Evolutionary conservation across 2,888 invertebrate species (phyloP).

Genomic region (Apotomis capreana): DNA sequence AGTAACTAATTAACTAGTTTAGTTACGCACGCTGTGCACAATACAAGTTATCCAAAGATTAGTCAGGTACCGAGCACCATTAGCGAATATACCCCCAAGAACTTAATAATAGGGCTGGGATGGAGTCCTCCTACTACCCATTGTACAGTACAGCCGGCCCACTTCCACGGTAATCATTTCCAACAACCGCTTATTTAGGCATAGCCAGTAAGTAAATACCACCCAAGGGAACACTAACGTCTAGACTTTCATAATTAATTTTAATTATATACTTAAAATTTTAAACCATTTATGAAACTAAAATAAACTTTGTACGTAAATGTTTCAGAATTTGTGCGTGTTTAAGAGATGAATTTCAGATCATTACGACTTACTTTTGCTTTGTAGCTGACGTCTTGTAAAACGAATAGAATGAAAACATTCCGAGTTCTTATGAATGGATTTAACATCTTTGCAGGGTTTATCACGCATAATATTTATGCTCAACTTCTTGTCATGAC

Average conservation of each 20-base stretch:
- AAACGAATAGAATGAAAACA: not conserved
- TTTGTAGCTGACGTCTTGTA: no score
- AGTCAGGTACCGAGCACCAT: slow-evolving; percentile 29
- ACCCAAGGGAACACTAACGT: slow-evolving; percentile 2
- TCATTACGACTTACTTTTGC: not conserved
- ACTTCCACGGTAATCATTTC: slow-evolving; percentile 15
- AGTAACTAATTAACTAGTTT: slow-evolving; percentile 21
- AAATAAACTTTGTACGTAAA: slow-evolving; percentile 7
- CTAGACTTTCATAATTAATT: slow-evolving; percentile 24
- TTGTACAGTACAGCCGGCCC: not conserved
- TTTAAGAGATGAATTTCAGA: not conserved
- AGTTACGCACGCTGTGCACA: slow-evolving; percentile 20
- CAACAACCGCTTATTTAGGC: slow-evolving; percentile 17
- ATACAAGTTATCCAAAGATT: slow-evolving; percentile 31
- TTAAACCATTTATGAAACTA: not conserved
- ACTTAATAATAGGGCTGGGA: slow-evolving; percentile 34
- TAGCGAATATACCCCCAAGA: slow-evolving; percentile 32
- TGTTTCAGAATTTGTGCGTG: not conserved
- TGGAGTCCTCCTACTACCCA: slow-evolving; percentile 22
- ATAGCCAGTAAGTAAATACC: slow-evolving; percentile 3
- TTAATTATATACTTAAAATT: slow-evolving; percentile 7
- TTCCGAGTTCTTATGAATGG: not conserved
- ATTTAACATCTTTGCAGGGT: not conserved
- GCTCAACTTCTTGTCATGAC: no score
- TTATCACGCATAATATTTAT: not conserved